A percentile compares a stretch with the other conserved stretches of the same genome.
phyloP scores from a whole-genome alignment of 2,797 vertebrate species.

The Cirrhinus molitorella region DNA sequence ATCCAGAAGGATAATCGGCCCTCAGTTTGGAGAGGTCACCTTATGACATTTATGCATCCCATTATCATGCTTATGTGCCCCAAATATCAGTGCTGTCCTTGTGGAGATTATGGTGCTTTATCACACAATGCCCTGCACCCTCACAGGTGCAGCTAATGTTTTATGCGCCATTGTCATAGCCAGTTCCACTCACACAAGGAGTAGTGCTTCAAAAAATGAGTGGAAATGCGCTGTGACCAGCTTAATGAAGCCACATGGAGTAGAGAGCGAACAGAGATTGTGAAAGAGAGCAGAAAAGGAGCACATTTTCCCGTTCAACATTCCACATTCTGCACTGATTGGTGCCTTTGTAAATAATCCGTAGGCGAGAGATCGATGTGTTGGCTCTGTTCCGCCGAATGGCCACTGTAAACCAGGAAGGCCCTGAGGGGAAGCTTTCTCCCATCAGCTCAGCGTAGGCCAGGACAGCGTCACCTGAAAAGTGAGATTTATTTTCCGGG shows the following conservation, averaged over 20 bases:
- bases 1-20: slow-evolving; percentile 43
- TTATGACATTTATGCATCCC: slow-evolving; percentile 48
- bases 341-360: slow-evolving; percentile 60
- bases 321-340: slow-evolving; percentile 58
- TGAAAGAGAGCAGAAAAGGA: neutral
- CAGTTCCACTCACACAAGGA: slow-evolving; percentile 28
- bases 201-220: slow-evolving; percentile 30
- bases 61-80: slow-evolving; percentile 49
- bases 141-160: slow-evolving; percentile 41
- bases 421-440: slow-evolving; percentile 38
- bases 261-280: slow-evolving; percentile 10
- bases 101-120: slow-evolving; percentile 44
- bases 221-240: slow-evolving; percentile 15
- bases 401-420: slow-evolving; percentile 47
- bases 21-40: slow-evolving; percentile 46
- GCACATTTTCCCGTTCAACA: slow-evolving; percentile 43
- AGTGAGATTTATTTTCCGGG: slow-evolving; percentile 36
- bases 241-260: slow-evolving; percentile 35
- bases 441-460: slow-evolving; percentile 11
- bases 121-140: slow-evolving; percentile 28
- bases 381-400: slow-evolving; percentile 13
- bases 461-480: slow-evolving; percentile 28
- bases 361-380: slow-evolving; percentile 48
- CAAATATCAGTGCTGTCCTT: slow-evolving; percentile 51
- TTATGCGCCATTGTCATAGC: slow-evolving; percentile 16